Evolutionary conservation across 2,888 invertebrate genomes (phyloP), one percentile per base, ranked within the genome.

Genomic region (Protonemura montana): DNA sequence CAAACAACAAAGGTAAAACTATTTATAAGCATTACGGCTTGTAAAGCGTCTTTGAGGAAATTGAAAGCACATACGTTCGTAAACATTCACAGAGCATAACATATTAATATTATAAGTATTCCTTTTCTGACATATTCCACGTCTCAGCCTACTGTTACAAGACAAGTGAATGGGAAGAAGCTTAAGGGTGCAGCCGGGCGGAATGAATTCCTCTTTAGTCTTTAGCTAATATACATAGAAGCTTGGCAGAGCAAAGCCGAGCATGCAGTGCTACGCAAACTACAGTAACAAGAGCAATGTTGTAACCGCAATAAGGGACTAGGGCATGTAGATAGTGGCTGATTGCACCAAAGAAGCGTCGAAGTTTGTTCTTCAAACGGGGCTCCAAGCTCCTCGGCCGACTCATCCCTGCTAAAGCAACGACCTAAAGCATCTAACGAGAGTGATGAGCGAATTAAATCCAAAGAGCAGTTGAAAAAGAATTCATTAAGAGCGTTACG

Each of bases 121-220:
- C 35, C 35, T 35, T 35, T 59, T 21, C 59, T 59, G 59, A 59
- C 59, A 59, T 59, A 21, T 59, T 59, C 59, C 21, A 59, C 7
- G 59, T 7, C 59, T 59, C 21, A 59, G 59, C 59, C 59, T 13
- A 59, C 59, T 59, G 59, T 27, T 78, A 78, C 78, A 78, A 81
- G 81, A 81, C 81, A 81, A 81, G 81, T 29, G 81, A 81, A 81
- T 81, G 30, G 81, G 30, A 81, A 81, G 28, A 29, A 81, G 30
- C 81, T 81, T 81, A 81, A 81, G 81, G 81, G 30, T 81, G 81
- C 81, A 81, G 27, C 81, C 28, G 30, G 29, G 29, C 27, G 81
- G n/a, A 81, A 81, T 81, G 81, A 81, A 81, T 30, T 81, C n/a
- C 81, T 30, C 30, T 81, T 81, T 28, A 30, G 59, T 28, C 30